Percentiles rank a stretch among this genome's conserved stretches.
Conservation (phyloP, 2,888 invertebrate genomes). For the Spilosoma lubricipeda region DNA sequence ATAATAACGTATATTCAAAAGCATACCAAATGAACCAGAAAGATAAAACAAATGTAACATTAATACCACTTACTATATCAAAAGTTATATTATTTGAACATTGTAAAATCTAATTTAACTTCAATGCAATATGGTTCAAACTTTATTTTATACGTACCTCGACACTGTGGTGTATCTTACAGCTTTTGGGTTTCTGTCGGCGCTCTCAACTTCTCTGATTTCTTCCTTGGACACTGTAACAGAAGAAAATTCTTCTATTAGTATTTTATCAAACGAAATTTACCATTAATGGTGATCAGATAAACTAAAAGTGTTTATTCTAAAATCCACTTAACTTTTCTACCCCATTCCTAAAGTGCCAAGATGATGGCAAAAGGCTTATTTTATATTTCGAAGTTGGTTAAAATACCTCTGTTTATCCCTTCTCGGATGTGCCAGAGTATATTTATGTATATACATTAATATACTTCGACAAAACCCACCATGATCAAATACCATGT, state of each 20-base stretch:
- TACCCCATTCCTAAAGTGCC: no score
- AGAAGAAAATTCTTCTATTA: conserved; percentile 44
- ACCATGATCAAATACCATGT: background rate
- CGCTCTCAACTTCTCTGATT: conserved; percentile 71
- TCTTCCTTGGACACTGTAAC: conserved; percentile 81
- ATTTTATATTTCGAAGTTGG: no score
- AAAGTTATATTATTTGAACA: background rate
- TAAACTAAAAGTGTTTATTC: no score
- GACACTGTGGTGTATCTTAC: conserved; percentile 79
- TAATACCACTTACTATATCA: background rate
- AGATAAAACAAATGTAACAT: background rate
- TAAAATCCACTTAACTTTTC: no score
- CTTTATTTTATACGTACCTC: conserved; percentile 60
- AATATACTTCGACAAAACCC: background rate
- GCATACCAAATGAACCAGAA: background rate
- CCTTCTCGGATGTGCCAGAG: no score
- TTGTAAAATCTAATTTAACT: background rate
- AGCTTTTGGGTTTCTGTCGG: conserved; percentile 71
- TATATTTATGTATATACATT: no score
- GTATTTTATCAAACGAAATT: background rate
- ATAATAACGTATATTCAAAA: background rate
- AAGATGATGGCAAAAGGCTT: no score
- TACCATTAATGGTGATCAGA: no score
- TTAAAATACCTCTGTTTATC: no score
- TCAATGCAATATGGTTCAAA: background rate